Conservation (phyloP, 2,797 vertebrate genomes). For the Halcyon chelicuti region DNA sequence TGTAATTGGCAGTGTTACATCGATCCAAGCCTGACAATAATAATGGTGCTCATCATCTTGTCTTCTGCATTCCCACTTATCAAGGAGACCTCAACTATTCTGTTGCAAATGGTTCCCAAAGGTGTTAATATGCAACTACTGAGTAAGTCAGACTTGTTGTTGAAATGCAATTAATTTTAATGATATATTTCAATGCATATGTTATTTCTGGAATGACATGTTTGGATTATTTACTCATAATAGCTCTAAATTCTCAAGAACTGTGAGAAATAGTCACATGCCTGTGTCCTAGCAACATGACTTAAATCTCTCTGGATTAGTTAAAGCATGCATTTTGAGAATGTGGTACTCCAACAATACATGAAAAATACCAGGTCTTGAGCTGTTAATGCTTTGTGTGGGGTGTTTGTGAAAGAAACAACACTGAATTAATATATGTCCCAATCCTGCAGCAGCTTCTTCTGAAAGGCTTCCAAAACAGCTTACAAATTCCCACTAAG, state of each 20-base stretch:
- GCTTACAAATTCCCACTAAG: not conserved
- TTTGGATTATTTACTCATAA: slow-evolving; percentile 37
- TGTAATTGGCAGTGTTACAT: slow-evolving; percentile 91
- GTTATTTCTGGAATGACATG: slow-evolving; percentile 30
- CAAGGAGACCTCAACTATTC: slow-evolving; percentile 84
- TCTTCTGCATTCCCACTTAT: slow-evolving; percentile 84
- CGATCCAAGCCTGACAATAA: slow-evolving; percentile 85
- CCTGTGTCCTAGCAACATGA: slow-evolving; percentile 37
- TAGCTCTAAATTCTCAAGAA: slow-evolving; percentile 27
- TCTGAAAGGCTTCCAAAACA: not conserved
- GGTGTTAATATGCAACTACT: slow-evolving; percentile 78
- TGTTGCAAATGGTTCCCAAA: slow-evolving; percentile 87
- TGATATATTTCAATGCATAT: not conserved
- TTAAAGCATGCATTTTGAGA: slow-evolving; percentile 59
- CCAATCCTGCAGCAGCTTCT: not conserved
- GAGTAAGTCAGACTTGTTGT: slow-evolving; percentile 76
- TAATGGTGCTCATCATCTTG: slow-evolving; percentile 87
- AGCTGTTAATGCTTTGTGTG: slow-evolving; percentile 33
- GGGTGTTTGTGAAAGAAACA: slow-evolving; percentile 2
- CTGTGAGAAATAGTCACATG: not conserved
- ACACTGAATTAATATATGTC: not conserved
- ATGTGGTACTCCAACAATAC: slow-evolving; percentile 5
- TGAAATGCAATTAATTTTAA: not conserved
- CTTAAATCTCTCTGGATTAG: slow-evolving; percentile 65
- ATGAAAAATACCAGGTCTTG: slow-evolving; percentile 19